Conservation (phyloP, 2,888 invertebrate species). For the Drosophila gaucha region DNA sequence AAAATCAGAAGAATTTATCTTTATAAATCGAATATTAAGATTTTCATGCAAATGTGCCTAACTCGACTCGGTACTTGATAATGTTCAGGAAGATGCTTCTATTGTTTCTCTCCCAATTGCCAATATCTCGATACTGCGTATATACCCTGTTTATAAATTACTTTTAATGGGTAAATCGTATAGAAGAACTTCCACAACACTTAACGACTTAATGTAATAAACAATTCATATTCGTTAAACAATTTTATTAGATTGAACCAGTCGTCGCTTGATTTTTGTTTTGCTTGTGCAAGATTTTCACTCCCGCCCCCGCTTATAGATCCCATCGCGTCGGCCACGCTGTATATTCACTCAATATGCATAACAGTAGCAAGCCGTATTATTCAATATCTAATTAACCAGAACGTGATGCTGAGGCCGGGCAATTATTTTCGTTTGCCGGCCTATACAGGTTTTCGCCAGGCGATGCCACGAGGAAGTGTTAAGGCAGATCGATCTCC, state of each 20-base stretch:
- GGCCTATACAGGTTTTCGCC: constrained; percentile 38
- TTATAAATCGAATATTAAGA: too few species aligned
- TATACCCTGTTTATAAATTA: not conserved
- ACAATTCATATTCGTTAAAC: constrained; percentile 50
- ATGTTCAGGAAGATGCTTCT: too few species aligned
- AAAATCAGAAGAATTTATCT: too few species aligned
- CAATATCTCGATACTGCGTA: too few species aligned
- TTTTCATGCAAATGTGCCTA: too few species aligned
- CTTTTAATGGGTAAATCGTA: not conserved
- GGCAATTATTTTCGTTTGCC: constrained; percentile 6
- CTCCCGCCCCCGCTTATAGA: not conserved
- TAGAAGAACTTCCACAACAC: not conserved
- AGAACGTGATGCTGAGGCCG: constrained; percentile 39
- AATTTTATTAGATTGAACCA: constrained; percentile 55
- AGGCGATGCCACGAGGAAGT: constrained; percentile 36
- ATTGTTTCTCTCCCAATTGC: too few species aligned
- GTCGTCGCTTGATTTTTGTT: constrained; percentile 50
- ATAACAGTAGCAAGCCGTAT: constrained; percentile 22
- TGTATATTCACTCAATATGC: constrained; percentile 28
- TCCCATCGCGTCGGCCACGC: constrained; percentile 13
- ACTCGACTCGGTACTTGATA: too few species aligned
- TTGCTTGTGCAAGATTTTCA: constrained; percentile 21
- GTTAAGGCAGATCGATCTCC: not conserved
- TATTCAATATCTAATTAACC: constrained; percentile 45
- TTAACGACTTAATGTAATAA: constrained; percentile 59